Base-by-base conservation (phyloP, 2,797 vertebrate genomes). In the Petrocephalus sullivani region DNA sequence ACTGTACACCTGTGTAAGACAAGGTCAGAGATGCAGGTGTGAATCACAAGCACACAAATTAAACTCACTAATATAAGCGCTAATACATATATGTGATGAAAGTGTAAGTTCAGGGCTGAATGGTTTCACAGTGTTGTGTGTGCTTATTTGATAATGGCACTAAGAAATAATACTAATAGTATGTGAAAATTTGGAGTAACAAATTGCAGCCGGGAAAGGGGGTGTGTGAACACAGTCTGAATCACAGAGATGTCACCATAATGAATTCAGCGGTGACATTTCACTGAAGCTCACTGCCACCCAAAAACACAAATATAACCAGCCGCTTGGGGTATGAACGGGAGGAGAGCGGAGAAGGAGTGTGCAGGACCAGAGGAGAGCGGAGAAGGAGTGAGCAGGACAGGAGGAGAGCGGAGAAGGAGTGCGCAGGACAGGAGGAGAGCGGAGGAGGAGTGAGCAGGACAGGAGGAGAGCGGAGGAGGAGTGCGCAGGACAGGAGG, bases 1-100 rank as follows among this genome's bases (percentile, higher is more conserved):
- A 2, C 94, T 94, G 89, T 96, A 96, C 83, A 95, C 96, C 96
- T 96, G 90, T 4, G 61, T 19, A 57, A 37, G 41, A 33, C 4
- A 19, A 1, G 16, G 64, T 10, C 49, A 78, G 19, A 33, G 51
- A 46, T n/a, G 53, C 61, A 51, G 49, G 51, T 53, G 81, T 0
- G 8, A n/a, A 81, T 49, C 3, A 9, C 75, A 81, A 10, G 37
- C 10, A 75, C 37, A 75, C 5, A 41, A 41, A 75, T 33, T 33
- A 75, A 41, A 19, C 33, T 41, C 33, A 41, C 33, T 7, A 8
- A 71, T 16, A 71, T 37, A 71, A 37, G 16, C 64, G 33, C 1
- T 37, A 71, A 75, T 75, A 46, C 41, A 75, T 75, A 16, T 41
- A 19, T 14, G 33, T 7, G 67, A 75, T 41, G 37, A 75, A 19